Percentiles rank a stretch among this genome's conserved stretches.
These are phyloP conservation scores for Polylopha cassiicola DNA, from an alignment of 2,888 invertebrate genomes.

Conservation along the genomic window DNA sequence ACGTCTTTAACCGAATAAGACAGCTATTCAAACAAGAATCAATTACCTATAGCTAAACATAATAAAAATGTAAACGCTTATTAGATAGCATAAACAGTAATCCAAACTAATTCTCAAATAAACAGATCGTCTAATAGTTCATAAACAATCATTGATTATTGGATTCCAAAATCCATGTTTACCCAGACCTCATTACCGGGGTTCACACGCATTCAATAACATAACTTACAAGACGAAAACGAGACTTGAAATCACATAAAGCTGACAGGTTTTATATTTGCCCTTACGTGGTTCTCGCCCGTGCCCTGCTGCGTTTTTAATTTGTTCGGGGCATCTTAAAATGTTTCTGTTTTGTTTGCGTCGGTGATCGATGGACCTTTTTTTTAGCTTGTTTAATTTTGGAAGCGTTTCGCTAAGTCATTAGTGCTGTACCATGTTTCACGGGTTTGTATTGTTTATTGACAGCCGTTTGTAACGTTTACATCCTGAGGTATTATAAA, in stretches of 20 bases:
- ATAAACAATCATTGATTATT: too few relatives aligned
- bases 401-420: slow-evolving; percentile 19
- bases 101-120: too few relatives aligned
- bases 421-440: slow-evolving; percentile 18
- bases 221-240: slow-evolving; percentile 15
- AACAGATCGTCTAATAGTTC: too few relatives aligned
- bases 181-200: slow-evolving; percentile 6
- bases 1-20: too few relatives aligned
- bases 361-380: slow-evolving; percentile 12
- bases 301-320: slow-evolving; percentile 9
- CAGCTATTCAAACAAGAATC: too few relatives aligned
- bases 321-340: slow-evolving; percentile 7
- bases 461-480: too few relatives aligned
- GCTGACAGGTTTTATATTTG: slow-evolving; percentile 21
- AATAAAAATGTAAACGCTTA: too few relatives aligned
- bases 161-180: too few relatives aligned
- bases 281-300: slow-evolving; percentile 10
- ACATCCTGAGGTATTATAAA: too few relatives aligned
- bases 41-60: too few relatives aligned
- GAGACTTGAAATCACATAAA: slow-evolving; percentile 16
- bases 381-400: slow-evolving; percentile 21
- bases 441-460: slow-evolving; percentile 15
- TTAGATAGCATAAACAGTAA: too few relatives aligned
- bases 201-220: slow-evolving; percentile 13
- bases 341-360: slow-evolving; percentile 4